Conservation (phyloP, 2,797 vertebrate genomes). For the Micromesistius poutassou region DNA sequence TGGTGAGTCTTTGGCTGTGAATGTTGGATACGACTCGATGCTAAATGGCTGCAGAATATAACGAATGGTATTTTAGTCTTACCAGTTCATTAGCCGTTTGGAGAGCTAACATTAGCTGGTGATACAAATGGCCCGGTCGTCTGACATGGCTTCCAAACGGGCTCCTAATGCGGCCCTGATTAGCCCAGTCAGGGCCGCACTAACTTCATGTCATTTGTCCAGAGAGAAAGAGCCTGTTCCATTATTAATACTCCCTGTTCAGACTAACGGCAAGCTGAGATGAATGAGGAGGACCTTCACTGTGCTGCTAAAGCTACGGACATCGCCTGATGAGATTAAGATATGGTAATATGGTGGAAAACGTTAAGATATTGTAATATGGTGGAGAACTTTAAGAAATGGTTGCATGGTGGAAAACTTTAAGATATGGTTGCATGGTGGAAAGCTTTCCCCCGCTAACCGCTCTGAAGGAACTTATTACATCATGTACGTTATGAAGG, state of each 20-base stretch:
- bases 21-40: slow-evolving; percentile 11
- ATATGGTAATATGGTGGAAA: background rate
- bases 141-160: slow-evolving; percentile 53
- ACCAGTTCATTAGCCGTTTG: slow-evolving; percentile 48
- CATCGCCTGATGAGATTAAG: background rate
- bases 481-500: background rate
- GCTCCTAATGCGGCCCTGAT: slow-evolving; percentile 60
- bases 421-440: no score
- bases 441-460: no score
- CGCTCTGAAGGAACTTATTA: no score
- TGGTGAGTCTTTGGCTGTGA: background rate
- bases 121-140: slow-evolving; percentile 56
- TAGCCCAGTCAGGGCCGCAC: slow-evolving; percentile 60
- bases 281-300: slow-evolving; percentile 37
- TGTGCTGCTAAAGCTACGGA: no score
- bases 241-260: slow-evolving; percentile 62
- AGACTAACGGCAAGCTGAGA: slow-evolving; percentile 41
- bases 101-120: slow-evolving; percentile 38
- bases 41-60: slow-evolving; percentile 19
- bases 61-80: slow-evolving; percentile 43
- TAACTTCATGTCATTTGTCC: slow-evolving; percentile 68
- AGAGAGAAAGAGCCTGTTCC: slow-evolving; percentile 56
- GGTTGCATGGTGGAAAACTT: no score
- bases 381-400: no score
- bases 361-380: no score